phyloP scores from a whole-genome alignment of 1,140 invertebrate species.

The Globodera rostochiensis region DNA sequence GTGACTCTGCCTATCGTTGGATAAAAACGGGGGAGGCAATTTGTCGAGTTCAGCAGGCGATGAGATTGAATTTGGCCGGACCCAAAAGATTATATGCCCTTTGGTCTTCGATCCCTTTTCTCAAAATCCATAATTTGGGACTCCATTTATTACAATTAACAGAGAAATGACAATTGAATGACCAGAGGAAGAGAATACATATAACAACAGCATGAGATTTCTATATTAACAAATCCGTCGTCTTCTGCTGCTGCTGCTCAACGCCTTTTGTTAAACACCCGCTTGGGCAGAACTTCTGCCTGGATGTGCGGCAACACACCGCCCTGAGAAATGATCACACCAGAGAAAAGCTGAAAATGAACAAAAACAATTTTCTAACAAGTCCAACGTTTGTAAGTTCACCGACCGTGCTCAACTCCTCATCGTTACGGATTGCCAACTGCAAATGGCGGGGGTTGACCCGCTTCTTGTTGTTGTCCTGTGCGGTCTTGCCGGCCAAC shows the following conservation, averaged over 20 bases:
- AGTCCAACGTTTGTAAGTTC: slow-evolving; percentile 67
- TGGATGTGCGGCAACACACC: slow-evolving; percentile 81
- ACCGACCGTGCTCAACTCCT: slow-evolving; percentile 69
- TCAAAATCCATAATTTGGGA: too few species aligned
- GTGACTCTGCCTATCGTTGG: too few species aligned
- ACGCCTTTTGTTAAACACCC: slow-evolving; percentile 2
- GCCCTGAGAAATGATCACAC: slow-evolving; percentile 81
- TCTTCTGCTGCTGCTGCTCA: not conserved
- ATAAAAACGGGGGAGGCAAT: too few species aligned
- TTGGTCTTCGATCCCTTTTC: too few species aligned
- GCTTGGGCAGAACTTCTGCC: slow-evolving; percentile 72
- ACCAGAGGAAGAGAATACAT: too few species aligned
- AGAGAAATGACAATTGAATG: too few species aligned
- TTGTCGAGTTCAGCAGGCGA: too few species aligned
- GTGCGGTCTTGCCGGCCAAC: slow-evolving; percentile 71
- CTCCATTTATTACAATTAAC: too few species aligned
- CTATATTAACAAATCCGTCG: too few species aligned
- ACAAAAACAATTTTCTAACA: not conserved
- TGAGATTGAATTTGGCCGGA: too few species aligned
- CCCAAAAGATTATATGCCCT: too few species aligned
- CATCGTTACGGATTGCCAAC: slow-evolving; percentile 42
- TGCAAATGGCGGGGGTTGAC: slow-evolving; percentile 77
- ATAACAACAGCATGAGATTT: too few species aligned
- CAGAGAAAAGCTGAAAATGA: slow-evolving; percentile 71
- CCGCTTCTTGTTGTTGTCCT: slow-evolving; percentile 71